Evolutionary conservation across 2,113 vertebrate genomes (phyloP).

Genomic region (Antennarius striatus): DNA sequence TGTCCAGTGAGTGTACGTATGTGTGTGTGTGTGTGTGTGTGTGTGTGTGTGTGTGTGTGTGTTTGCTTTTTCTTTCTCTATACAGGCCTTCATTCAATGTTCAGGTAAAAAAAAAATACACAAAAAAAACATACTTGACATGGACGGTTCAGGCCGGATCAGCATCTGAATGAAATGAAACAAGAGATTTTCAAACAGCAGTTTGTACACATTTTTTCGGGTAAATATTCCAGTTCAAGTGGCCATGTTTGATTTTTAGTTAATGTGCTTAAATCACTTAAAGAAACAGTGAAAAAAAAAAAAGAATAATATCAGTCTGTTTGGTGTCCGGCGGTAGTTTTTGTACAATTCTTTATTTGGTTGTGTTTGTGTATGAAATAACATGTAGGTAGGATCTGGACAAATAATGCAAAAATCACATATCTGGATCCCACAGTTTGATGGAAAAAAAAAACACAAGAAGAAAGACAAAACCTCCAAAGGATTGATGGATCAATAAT

Average conservation of each 20-base stretch:
- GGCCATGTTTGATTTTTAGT: constrained; percentile 63
- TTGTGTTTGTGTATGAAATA: constrained; percentile 69
- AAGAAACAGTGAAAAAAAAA: constrained; percentile 53
- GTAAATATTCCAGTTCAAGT: constrained; percentile 41
- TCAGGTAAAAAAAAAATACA: constrained; percentile 55
- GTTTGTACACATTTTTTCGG: constrained; percentile 49
- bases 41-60: no score
- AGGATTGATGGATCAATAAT: constrained; percentile 26
- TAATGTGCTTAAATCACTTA: constrained; percentile 55
- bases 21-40: constrained; percentile 6
- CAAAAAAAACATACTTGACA: constrained; percentile 60
- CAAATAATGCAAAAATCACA: constrained; percentile 44
- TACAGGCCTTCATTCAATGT: constrained; percentile 67
- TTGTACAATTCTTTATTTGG: constrained; percentile 70
- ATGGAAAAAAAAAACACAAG: constrained; percentile 39
- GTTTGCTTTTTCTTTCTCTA: constrained; percentile 49
- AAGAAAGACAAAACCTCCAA: constrained; percentile 39
- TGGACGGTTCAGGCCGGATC: constrained; percentile 36
- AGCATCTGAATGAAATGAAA: constrained; percentile 37
- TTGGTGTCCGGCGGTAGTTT: constrained; percentile 71
- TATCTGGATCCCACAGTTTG: constrained; percentile 52
- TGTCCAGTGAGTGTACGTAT: constrained; percentile 67
- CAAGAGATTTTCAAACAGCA: constrained; percentile 36
- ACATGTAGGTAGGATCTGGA: constrained; percentile 58
- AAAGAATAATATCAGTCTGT: constrained; percentile 68